Base-by-base conservation (phyloP, 2,797 vertebrate species). In the Hemitrygon akajei region DNA sequence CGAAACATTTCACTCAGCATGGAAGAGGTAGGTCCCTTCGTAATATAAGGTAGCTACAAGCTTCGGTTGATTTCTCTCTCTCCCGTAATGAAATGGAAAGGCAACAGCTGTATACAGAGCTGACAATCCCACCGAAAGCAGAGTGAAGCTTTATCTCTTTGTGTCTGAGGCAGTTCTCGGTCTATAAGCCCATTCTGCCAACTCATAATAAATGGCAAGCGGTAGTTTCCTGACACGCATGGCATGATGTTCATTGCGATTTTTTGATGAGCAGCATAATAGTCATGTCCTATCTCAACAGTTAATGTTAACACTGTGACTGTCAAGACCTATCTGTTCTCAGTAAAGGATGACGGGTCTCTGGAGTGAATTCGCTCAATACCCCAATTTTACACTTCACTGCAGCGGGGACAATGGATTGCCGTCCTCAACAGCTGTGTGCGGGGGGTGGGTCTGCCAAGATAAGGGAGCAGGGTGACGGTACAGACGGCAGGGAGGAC, bases 341-440 rank as follows among this genome's bases (percentile, higher is more conserved):
- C 96, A 96, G 97, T 96, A 97, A 97, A 97, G 95, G 95, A 95
- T 97, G 97, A 97, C 96, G 96, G 95, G 96, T 96, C 96, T 97
- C 96, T 97, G 96, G 97, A 97, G 96, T 97, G 96, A 96, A 93
- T 94, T 95, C 96, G 96, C 96, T 96, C 87, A 96, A 95, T 95
- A 96, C 95, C 95, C 95, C 96, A 96, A 97, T 97, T 97, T 97
- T 97, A 96, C 97, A 97, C 96, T 97, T 96, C 95, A 97, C 96
- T 97, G 96, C 96, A 94, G 96, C 95, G 96, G 96, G 96, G 96
- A 97, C 95, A 94, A 96, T 96, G 95, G 96, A 76, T 87, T 75
- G 75, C 37, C n/a, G n/a, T 66, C 80, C 80, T 63, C 71, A 75
- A 34, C 95, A 95, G 96, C 95, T 97, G 96, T 95, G 95, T 95